These are phyloP conservation scores for Benthosema pterotum DNA, from an alignment of 2,797 vertebrate species.

Conservation along the genomic window DNA sequence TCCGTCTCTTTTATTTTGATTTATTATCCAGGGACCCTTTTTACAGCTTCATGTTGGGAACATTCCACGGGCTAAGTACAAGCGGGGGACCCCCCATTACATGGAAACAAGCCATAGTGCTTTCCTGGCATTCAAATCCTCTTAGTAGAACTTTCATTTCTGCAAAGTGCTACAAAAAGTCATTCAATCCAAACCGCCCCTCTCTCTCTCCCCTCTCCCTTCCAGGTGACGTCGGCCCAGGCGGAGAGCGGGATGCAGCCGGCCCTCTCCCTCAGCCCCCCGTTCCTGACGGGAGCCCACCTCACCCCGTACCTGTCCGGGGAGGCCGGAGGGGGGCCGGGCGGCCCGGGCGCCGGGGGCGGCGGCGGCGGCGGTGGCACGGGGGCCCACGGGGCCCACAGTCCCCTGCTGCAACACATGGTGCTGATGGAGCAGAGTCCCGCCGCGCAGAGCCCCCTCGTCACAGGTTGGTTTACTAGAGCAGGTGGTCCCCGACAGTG, in stretches of 20 bases:
- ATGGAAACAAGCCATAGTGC: no score
- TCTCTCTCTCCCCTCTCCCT: neutral
- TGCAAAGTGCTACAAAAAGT: no score
- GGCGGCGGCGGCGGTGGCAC: constrained; percentile 48
- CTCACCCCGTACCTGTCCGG: constrained; percentile 91
- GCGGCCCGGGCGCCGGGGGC: constrained; percentile 44
- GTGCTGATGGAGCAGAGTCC: constrained; percentile 92
- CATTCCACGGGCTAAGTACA: no score
- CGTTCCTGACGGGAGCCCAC: constrained; percentile 89
- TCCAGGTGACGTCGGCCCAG: constrained; percentile 87
- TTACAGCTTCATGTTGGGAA: no score
- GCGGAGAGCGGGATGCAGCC: constrained; percentile 89
- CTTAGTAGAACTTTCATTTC: no score
- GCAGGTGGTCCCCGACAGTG: neutral
- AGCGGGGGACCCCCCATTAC: no score
- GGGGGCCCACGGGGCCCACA: constrained; percentile 77
- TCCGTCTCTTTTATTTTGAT: no score
- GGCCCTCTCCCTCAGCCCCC: constrained; percentile 86
- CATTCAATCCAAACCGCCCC: neutral
- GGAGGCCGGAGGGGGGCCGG: constrained; percentile 67
- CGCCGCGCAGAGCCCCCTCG: constrained; percentile 85
- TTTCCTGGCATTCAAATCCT: no score
- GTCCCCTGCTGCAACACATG: constrained; percentile 94
- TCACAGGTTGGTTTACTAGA: constrained; percentile 88
- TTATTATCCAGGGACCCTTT: no score